These are phyloP conservation scores for Neogobius melanostomus DNA, from an alignment of 2,113 vertebrate genomes.

Conservation along the genomic window DNA sequence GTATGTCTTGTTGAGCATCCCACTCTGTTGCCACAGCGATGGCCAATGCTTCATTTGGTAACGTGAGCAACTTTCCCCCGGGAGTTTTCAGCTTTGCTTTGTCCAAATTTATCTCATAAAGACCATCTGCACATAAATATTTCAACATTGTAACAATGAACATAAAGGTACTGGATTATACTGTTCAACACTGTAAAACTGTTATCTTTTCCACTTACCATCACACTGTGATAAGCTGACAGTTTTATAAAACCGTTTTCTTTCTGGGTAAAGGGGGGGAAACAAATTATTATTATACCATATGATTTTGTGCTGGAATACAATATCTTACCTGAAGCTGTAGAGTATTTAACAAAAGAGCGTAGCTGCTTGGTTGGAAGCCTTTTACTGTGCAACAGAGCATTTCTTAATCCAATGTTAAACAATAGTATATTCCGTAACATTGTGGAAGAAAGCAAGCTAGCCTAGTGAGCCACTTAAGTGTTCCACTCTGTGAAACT, in stretches of 20 bases:
- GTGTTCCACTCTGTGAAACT: background rate
- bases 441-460: constrained; percentile 45
- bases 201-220: constrained; percentile 69
- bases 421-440: constrained; percentile 53
- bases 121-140: constrained; percentile 71
- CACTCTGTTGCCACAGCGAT: constrained; percentile 94
- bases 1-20: constrained; percentile 90
- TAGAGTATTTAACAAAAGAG: constrained; percentile 45
- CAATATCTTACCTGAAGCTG: constrained; percentile 56
- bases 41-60: constrained; percentile 90
- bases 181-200: background rate
- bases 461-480: constrained; percentile 13
- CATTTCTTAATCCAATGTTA: constrained; percentile 21
- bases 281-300: background rate
- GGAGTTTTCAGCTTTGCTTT: constrained; percentile 92
- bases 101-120: constrained; percentile 94
- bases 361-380: constrained; percentile 7
- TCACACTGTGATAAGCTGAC: constrained; percentile 93
- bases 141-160: background rate
- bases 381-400: constrained; percentile 18
- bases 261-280: constrained; percentile 74
- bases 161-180: background rate
- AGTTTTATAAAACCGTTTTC: constrained; percentile 89
- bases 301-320: background rate
- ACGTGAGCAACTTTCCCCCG: constrained; percentile 88